A percentile compares a stretch with the other conserved stretches of the same genome.
Conservation (phyloP, 2,113 vertebrate species). For the Rhynchomys soricoides region DNA sequence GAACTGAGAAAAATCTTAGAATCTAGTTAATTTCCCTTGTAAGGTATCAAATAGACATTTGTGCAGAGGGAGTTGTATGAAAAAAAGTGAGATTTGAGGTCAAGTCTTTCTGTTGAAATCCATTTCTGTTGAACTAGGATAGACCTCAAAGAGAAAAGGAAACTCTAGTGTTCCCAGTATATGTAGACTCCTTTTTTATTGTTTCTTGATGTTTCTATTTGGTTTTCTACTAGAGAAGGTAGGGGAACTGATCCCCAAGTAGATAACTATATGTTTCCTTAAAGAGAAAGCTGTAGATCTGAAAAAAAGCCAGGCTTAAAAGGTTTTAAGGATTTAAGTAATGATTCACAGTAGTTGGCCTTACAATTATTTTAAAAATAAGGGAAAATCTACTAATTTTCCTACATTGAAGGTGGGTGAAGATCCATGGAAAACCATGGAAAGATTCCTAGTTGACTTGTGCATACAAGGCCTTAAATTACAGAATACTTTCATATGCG, state of each 20-base stretch:
- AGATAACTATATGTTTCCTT: slow-evolving; percentile 8
- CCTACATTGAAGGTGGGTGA: background rate
- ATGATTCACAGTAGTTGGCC: background rate
- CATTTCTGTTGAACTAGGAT: background rate
- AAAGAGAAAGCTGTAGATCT: slow-evolving; percentile 16
- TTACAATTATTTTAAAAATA: slow-evolving; percentile 10
- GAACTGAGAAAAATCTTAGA: background rate
- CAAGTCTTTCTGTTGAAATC: slow-evolving; percentile 5
- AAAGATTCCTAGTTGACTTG: background rate
- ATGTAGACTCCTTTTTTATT: background rate
- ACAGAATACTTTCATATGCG: background rate
- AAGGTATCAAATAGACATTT: background rate
- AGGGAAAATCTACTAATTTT: background rate
- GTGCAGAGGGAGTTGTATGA: background rate
- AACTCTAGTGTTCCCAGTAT: background rate
- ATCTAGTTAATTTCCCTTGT: background rate
- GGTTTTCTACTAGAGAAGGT: background rate
- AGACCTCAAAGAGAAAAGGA: background rate
- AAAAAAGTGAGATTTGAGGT: background rate
- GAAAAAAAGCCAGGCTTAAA: background rate
- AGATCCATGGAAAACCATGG: background rate
- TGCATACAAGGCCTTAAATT: background rate
- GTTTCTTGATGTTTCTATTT: background rate
- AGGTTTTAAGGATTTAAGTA: background rate
- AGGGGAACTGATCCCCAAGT: background rate